phyloP scores from a whole-genome alignment of 1,140 invertebrate species.

The Ceratina calcarata region DNA sequence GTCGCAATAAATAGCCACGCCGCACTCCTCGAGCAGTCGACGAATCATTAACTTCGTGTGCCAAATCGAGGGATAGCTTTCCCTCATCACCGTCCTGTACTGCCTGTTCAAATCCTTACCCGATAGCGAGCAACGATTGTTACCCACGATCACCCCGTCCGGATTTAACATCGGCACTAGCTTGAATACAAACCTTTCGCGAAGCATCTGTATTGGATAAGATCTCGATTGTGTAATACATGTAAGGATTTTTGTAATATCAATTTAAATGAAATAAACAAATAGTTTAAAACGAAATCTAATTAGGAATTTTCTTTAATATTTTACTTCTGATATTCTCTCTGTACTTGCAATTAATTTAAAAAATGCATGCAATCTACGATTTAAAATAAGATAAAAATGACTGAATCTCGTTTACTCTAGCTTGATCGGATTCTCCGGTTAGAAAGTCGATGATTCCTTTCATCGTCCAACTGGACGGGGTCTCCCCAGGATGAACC shows the following conservation, averaged over 20 bases:
- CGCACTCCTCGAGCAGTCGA: slow-evolving; percentile 93
- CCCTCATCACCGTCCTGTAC: slow-evolving; percentile 92
- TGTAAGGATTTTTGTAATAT: neutral
- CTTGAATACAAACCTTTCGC: slow-evolving; percentile 97
- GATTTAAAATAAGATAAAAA: neutral
- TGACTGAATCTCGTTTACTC: slow-evolving; percentile 70
- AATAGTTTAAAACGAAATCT: no score
- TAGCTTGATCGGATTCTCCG: slow-evolving; percentile 88
- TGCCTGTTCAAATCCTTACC: slow-evolving; percentile 94
- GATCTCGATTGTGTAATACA: neutral
- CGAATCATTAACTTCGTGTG: slow-evolving; percentile 94
- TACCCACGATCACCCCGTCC: slow-evolving; percentile 97
- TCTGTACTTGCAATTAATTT: no score
- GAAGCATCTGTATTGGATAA: slow-evolving; percentile 83
- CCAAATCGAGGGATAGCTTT: slow-evolving; percentile 96
- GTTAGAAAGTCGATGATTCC: slow-evolving; percentile 95
- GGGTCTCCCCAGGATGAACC: slow-evolving; percentile 97
- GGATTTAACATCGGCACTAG: slow-evolving; percentile 97
- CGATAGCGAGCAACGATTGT: slow-evolving; percentile 92
- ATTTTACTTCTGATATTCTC: no score
- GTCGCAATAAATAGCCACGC: slow-evolving; percentile 96
- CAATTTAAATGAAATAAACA: no score
- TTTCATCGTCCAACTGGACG: slow-evolving; percentile 98
- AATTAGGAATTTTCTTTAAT: no score
- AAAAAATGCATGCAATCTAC: no score